Evolutionary conservation across 2,797 vertebrate species (phyloP), one percentile per base, ranked within the genome.

Genomic region (Uromys caudimaculatus): DNA sequence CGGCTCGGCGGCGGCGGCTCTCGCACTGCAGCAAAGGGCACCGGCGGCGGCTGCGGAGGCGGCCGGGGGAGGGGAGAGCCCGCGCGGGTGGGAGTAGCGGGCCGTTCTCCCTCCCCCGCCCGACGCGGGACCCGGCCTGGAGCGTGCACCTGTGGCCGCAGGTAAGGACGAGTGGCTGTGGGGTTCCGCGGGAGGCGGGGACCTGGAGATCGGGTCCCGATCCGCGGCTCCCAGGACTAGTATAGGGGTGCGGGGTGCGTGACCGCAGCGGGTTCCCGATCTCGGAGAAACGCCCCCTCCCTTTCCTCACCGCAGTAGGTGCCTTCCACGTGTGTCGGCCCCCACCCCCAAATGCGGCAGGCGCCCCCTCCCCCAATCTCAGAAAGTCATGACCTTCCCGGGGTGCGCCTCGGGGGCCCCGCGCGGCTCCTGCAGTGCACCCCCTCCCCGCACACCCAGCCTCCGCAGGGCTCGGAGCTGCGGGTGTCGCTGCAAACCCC

Each of bases 11-110:
- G 96, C 93, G 73, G 96, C 93, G 73, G 96, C 95, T 88, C 97
- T 97, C 84, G 95, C 95, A 97, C 62, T 97, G 97, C 97, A 97
- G 97, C 94, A 97, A 94, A 97, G 97, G 97, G 97, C 97, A 97
- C 96, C 90, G 81, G 93, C 56, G 12, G 73, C 35, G 78, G 92
- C 94, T 90, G 90, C 95, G 95, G 91, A 89, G 93, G 90, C 84
- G 56, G 90, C 92, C 87, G 58, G 95, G 91, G 91, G 95, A 94
- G 93, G 95, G 91, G 89, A 93, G 83, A 95, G 90, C 84, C 92
- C 8, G 35, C 83, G 96, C n/a, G 94, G 95, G 97, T 81, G 94
- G 96, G 91, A 93, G 95, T 71, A 83, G 71, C 73, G 94, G 96
- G 83, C 76, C 29, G 76, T 94, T 56, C 85, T 89, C 79, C 91